Percentiles rank a stretch among this genome's conserved stretches.
Conservation (phyloP, 2,797 vertebrate genomes). For the Myioborus melanocephalus region DNA sequence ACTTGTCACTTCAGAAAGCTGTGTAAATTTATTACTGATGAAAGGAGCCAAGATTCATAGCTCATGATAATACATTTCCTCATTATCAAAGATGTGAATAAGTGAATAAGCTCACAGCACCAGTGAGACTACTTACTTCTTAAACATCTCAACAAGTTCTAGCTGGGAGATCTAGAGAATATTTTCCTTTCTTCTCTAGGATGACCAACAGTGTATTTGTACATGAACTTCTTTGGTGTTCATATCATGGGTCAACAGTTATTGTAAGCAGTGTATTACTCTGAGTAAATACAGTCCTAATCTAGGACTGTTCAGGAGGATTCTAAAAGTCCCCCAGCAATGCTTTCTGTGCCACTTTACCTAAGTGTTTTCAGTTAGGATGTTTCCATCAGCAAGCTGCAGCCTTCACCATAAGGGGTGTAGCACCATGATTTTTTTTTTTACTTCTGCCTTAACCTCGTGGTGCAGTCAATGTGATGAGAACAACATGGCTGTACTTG, state of each 20-base stretch:
- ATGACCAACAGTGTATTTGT: not conserved
- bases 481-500: accelerated
- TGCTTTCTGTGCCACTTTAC: not conserved
- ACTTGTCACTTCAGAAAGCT: not conserved
- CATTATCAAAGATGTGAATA: not conserved
- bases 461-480: accelerated
- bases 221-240: not conserved
- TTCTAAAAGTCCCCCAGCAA: not conserved
- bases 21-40: not conserved
- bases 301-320: not conserved
- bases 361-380: not conserved
- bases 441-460: not conserved
- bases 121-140: not conserved
- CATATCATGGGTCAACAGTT: accelerated
- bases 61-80: not conserved
- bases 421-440: accelerated
- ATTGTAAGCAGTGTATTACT: accelerated
- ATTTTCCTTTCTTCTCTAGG: not conserved
- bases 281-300: not conserved
- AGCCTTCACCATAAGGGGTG: not conserved
- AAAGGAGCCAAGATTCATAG: not conserved
- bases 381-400: not conserved
- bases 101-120: not conserved
- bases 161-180: not conserved
- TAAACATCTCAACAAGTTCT: not conserved